Evolutionary conservation across 2,797 vertebrate species (phyloP).

Genomic region (Morelia viridis): DNA sequence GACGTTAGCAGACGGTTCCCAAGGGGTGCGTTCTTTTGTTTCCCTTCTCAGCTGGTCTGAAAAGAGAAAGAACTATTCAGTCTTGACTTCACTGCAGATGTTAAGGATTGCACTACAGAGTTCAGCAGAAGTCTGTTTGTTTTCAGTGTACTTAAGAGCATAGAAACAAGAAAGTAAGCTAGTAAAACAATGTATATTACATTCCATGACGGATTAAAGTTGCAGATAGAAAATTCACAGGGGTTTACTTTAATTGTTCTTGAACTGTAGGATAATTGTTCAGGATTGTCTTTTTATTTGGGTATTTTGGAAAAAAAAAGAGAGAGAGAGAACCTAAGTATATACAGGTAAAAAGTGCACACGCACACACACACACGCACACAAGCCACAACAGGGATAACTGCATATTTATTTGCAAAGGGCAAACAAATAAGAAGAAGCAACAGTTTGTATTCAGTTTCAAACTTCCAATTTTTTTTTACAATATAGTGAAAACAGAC

Average conservation of each 20-base stretch:
- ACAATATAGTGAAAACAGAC: slow-evolving; percentile 1
- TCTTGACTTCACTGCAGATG: slow-evolving; percentile 52
- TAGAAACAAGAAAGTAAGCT: slow-evolving; percentile 7
- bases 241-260: not conserved
- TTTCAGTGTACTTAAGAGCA: slow-evolving; percentile 42
- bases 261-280: not conserved
- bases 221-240: not conserved
- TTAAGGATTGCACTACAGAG: slow-evolving; percentile 37
- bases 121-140: slow-evolving; percentile 36
- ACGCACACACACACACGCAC: not conserved
- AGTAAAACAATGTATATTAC: slow-evolving; percentile 6
- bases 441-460: not conserved
- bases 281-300: not conserved
- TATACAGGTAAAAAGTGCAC: not conserved
- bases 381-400: not conserved
- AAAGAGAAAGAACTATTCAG: slow-evolving; percentile 37
- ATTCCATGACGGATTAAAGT: not conserved
- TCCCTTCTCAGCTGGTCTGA: slow-evolving; percentile 55
- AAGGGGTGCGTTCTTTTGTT: slow-evolving; percentile 55
- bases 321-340: not conserved
- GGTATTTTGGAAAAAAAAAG: not conserved
- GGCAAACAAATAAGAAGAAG: not conserved
- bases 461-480: not conserved
- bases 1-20: slow-evolving; percentile 59
- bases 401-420: not conserved